Conservation (phyloP, 2,888 invertebrate species). For the Lasioglossum morio region DNA sequence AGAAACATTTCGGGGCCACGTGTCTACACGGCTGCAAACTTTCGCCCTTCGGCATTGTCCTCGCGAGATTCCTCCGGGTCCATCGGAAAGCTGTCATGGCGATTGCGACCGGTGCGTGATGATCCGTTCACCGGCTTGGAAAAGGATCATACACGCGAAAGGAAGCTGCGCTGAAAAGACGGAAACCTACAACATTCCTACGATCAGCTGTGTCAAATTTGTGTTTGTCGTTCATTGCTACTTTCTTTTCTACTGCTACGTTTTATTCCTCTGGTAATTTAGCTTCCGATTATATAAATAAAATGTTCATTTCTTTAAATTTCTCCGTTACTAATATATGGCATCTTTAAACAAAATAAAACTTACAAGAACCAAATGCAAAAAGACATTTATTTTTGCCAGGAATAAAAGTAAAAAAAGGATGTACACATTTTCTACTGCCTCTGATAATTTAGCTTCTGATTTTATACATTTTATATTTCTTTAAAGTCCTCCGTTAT, state of each 20-base stretch:
- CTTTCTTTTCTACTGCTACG: neutral
- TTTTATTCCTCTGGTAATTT: neutral
- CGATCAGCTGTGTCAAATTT: neutral
- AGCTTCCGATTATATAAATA: too few species aligned
- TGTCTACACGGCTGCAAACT: conserved; percentile 56
- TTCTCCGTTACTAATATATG: too few species aligned
- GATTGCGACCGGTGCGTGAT: conserved; percentile 45
- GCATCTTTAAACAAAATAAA: too few species aligned
- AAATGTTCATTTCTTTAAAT: too few species aligned
- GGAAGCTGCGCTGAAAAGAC: conserved; percentile 31
- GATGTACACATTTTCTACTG: too few species aligned
- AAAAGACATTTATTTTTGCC: too few species aligned
- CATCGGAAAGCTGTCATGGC: conserved; percentile 55
- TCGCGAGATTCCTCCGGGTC: conserved; percentile 37
- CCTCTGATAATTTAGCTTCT: too few species aligned
- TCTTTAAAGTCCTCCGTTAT: too few species aligned
- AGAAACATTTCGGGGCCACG: conserved; percentile 59
- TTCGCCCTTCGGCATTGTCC: conserved; percentile 62
- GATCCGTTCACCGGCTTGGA: conserved; percentile 37
- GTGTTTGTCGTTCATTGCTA: neutral
- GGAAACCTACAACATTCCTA: conserved; percentile 1
- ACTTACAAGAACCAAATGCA: too few species aligned
- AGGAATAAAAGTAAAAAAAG: too few species aligned
- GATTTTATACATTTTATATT: too few species aligned
- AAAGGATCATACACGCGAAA: conserved; percentile 55